A percentile compares a stretch with the other conserved stretches of the same genome.
Conservation (phyloP, 92 coral and sea anemone species). For the Metridium senile region DNA sequence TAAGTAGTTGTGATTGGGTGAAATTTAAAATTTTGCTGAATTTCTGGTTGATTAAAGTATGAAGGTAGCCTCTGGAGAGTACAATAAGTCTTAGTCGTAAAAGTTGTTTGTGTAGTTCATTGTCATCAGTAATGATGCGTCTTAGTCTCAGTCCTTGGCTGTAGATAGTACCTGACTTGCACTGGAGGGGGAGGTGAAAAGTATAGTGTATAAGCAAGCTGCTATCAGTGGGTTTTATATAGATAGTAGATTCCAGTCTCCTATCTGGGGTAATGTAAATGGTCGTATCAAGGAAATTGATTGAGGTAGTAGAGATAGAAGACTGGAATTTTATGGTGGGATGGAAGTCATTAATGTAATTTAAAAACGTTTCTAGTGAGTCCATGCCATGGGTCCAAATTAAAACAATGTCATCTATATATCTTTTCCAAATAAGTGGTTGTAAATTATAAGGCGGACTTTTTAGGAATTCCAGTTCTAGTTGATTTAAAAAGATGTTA, state of each 20-base stretch:
- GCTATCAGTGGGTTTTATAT: conserved; percentile 41
- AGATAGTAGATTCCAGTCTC: conserved; percentile 42
- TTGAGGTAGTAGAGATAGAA: too few relatives aligned
- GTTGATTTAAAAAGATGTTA: conserved; percentile 18
- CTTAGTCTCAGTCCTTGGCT: conserved; percentile 52
- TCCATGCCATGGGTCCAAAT: conserved; percentile 35
- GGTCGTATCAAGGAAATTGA: too few relatives aligned
- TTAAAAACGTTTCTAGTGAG: not conserved
- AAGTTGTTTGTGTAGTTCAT: not conserved
- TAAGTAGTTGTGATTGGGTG: conserved; percentile 22
- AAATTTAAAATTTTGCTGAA: conserved; percentile 17
- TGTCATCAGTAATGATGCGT: too few relatives aligned
- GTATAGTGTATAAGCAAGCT: conserved; percentile 37
- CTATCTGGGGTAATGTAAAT: too few relatives aligned
- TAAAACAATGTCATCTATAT: conserved; percentile 43
- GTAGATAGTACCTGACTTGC: conserved; percentile 42
- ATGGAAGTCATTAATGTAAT: conserved; percentile 29
- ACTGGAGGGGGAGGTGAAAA: conserved; percentile 41
- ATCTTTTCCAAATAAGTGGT: conserved; percentile 47
- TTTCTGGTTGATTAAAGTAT: not conserved
- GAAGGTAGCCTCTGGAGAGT: conserved; percentile 36
- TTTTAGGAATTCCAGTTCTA: conserved; percentile 17
- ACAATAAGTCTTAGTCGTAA: conserved; percentile 14
- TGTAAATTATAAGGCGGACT: not conserved
- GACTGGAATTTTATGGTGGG: too few relatives aligned